These are phyloP conservation scores for Tenthredo amoena DNA, from an alignment of 2,888 invertebrate genomes.

Conservation along the genomic window DNA sequence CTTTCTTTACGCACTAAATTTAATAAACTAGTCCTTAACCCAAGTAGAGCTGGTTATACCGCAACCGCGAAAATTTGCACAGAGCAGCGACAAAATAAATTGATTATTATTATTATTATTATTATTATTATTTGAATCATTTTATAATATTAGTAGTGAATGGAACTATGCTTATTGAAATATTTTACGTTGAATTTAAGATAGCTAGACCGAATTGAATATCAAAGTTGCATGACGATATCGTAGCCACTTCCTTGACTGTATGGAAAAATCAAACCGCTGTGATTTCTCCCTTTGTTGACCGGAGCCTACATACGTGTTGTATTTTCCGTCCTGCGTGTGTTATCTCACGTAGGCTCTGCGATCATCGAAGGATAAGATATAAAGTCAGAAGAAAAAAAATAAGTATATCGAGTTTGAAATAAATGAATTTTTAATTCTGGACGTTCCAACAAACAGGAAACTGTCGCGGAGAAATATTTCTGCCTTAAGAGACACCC, in stretches of 20 bases:
- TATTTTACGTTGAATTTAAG: neutral
- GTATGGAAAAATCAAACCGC: neutral
- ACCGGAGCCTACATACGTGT: neutral
- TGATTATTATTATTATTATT: too few species aligned
- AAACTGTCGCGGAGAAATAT: too few species aligned
- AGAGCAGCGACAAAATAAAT: too few species aligned
- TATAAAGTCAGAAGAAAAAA: too few species aligned
- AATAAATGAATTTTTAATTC: too few species aligned
- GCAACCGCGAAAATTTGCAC: neutral
- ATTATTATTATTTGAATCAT: too few species aligned
- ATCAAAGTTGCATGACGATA: neutral
- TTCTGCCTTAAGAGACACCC: too few species aligned
- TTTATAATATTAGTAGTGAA: too few species aligned
- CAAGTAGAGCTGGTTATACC: neutral
- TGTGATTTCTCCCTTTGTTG: neutral
- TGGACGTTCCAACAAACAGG: too few species aligned
- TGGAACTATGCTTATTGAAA: neutral
- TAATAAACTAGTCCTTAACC: neutral
- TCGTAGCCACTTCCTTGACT: neutral
- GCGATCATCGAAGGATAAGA: too few species aligned
- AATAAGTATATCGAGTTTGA: too few species aligned
- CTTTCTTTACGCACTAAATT: slow-evolving; percentile 19
- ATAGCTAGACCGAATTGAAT: neutral
- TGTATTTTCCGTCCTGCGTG: neutral
- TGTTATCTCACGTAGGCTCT: neutral